Base-by-base conservation (phyloP, 1,140 invertebrate genomes). In the Aradophagus sp. region DNA sequence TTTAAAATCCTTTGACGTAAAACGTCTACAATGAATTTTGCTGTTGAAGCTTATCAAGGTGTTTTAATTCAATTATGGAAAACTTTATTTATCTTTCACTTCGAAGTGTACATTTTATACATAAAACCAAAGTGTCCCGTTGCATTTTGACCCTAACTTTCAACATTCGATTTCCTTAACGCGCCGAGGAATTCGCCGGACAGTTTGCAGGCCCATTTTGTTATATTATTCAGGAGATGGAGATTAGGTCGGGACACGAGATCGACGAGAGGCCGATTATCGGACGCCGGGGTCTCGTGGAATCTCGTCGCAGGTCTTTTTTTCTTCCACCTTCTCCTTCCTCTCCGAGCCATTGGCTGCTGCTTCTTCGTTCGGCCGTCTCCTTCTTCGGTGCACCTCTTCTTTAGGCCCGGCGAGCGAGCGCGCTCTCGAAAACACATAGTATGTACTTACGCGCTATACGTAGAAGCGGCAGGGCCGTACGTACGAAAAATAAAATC, bases 211-310 rank as follows among this genome's bases (percentile, higher is more conserved):
- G 32, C 12, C 34, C 13, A 10, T 58, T 52, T 39, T 16, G 34
- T 55, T 61, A 69, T 56, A 69, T 69, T 69, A 50, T 50, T 56
- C 56, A 56, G 8, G 6, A 53, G 55, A 62, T 69, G 66, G 32
- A 69, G 58, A 69, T 69, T 69, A 69, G 66, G 50, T 27, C 45
- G 32, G 53, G 29, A 16, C 63, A 67, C 50, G 44, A 50, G 56
- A 69, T 62, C 63, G 45, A 61, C 55, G 55, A 55, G 65, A 19
- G 44, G 63, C 29, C 48, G 65, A 68, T 61, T 68, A 61, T 59
- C 65, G 50, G 34, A 32, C 50, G 32, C 35, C 47, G 31, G 45
- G 36, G 50, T 39, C 45, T 17, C 13, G 15, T 55, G 55, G 48
- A 59, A 68, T 68, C 53, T 59, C 47, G 55, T 61, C 55, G 26